A percentile compares a stretch with the other conserved stretches of the same genome.
Conservation (phyloP, 2,113 vertebrate species). For the Lates calcarifer region DNA sequence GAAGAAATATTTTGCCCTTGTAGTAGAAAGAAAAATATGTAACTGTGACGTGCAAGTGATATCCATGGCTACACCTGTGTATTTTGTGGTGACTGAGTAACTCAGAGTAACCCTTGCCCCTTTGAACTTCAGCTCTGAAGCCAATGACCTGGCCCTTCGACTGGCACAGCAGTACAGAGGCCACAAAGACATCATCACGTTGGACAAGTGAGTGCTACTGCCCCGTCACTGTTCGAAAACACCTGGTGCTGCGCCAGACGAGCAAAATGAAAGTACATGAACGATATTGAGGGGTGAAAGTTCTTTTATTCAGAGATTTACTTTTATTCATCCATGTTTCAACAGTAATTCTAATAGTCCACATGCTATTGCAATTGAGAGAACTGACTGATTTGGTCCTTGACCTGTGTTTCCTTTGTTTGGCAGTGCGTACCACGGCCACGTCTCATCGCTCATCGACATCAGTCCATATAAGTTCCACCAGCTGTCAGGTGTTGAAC, state of each 20-base stretch:
- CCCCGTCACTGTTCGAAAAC: too few relatives aligned
- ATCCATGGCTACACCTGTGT: slow-evolving; percentile 64
- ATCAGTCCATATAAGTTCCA: slow-evolving; percentile 99
- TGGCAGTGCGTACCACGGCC: slow-evolving; percentile 96
- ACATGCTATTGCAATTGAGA: not conserved
- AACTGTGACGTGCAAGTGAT: slow-evolving; percentile 27
- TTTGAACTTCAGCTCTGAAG: slow-evolving; percentile 91
- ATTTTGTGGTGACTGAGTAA: slow-evolving; percentile 82
- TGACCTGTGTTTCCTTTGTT: slow-evolving; percentile 54
- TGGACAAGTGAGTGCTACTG: slow-evolving; percentile 91
- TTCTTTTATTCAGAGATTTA: not conserved
- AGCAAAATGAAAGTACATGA: not conserved
- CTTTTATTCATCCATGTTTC: too few relatives aligned
- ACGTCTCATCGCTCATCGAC: slow-evolving; percentile 95
- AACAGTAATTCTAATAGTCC: not conserved
- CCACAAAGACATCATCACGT: slow-evolving; percentile 92
- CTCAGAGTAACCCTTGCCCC: slow-evolving; percentile 66
- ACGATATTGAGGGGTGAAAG: not conserved
- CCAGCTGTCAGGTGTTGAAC: slow-evolving; percentile 85
- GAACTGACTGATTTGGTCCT: not conserved
- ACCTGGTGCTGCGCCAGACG: not conserved
- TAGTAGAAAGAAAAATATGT: slow-evolving; percentile 16
- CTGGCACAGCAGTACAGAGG: slow-evolving; percentile 91
- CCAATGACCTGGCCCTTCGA: slow-evolving; percentile 96
- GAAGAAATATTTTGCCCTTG: not conserved